A percentile compares a stretch with the other conserved stretches of the same genome.
Evolutionary conservation across 1,140 invertebrate genomes (phyloP).

Genomic region (Drosophila ironensis): DNA sequence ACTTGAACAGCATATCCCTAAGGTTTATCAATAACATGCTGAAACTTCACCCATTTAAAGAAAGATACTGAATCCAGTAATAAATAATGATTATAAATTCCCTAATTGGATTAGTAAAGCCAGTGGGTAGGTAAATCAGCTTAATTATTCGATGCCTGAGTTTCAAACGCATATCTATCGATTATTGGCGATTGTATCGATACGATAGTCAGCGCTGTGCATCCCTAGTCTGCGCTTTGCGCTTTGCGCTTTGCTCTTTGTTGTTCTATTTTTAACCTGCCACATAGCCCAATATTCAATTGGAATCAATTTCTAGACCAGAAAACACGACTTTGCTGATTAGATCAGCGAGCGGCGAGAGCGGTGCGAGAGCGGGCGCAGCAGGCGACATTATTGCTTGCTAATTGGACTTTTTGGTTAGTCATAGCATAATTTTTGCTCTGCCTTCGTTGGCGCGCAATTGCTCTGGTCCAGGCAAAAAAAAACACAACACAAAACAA

Average conservation of each 20-base stretch:
- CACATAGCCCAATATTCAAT: conserved; percentile 46
- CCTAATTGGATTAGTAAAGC: background rate
- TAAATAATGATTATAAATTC: background rate
- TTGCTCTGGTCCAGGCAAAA: conserved; percentile 58
- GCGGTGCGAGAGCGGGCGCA: background rate
- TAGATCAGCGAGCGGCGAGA: conserved; percentile 22
- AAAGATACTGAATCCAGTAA: too few relatives aligned
- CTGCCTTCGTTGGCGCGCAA: conserved; percentile 50
- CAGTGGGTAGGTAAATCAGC: too few relatives aligned
- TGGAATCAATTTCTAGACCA: conserved; percentile 48
- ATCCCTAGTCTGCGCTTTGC: conserved; percentile 4
- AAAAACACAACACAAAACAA: too few relatives aligned
- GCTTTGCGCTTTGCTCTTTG: conserved; percentile 53
- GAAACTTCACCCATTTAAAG: too few relatives aligned
- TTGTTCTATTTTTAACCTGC: conserved; percentile 60
- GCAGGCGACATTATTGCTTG: conserved; percentile 9
- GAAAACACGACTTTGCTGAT: conserved; percentile 45
- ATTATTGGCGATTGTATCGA: background rate
- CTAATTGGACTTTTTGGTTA: conserved; percentile 60
- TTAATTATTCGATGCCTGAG: too few relatives aligned
- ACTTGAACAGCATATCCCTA: too few relatives aligned
- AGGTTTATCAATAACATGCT: too few relatives aligned
- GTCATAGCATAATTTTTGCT: conserved; percentile 45
- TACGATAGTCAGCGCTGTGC: background rate
- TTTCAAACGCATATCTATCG: too few relatives aligned